Conservation (phyloP, 2,888 invertebrate species). For the Dolomedes plantarius region DNA sequence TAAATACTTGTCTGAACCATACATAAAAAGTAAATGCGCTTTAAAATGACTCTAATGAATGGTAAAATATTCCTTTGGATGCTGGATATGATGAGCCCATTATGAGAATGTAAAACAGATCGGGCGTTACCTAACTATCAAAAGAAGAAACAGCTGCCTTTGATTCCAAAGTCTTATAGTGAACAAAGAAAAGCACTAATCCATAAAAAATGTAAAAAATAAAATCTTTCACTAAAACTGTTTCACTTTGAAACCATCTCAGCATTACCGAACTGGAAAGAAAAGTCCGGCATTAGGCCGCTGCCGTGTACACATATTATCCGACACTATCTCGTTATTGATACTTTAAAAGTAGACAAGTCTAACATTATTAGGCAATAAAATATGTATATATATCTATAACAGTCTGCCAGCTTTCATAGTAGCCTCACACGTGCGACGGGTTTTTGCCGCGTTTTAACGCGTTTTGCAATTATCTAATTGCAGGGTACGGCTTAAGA, state of each 20-base stretch:
- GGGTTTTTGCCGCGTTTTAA: background rate
- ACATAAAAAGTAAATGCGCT: no score
- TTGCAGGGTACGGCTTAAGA: background rate
- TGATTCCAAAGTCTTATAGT: no score
- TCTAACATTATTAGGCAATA: background rate
- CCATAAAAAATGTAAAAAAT: no score
- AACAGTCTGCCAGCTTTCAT: background rate
- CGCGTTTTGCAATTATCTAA: constrained; percentile 6
- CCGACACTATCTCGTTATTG: background rate
- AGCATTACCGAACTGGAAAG: background rate
- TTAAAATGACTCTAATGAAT: no score
- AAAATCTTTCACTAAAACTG: no score
- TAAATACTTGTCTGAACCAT: no score
- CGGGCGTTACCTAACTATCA: no score
- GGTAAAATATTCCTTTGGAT: no score
- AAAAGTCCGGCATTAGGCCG: background rate
- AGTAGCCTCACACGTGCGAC: background rate
- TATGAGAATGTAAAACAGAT: no score
- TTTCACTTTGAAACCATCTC: background rate
- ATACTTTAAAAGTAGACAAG: background rate
- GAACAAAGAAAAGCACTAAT: no score
- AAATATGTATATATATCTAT: background rate
- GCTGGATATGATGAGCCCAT: no score
- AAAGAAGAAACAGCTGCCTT: no score
- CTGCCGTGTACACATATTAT: background rate